A percentile compares a stretch with the other conserved stretches of the same genome.
phyloP scores from a whole-genome alignment of 2,888 invertebrate species.

The Eristalis tenax region DNA sequence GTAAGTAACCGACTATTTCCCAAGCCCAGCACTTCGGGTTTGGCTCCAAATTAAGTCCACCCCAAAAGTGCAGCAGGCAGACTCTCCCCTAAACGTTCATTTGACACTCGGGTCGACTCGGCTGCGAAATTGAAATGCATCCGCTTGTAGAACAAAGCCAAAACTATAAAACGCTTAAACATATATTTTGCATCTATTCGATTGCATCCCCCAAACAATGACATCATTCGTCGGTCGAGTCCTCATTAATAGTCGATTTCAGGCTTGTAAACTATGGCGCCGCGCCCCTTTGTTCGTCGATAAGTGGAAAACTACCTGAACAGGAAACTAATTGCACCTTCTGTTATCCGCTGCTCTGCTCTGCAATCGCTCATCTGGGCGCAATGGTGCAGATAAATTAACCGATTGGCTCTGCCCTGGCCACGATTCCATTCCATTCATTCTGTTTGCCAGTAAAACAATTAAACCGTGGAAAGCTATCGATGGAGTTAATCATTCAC shows the following conservation, averaged over 20 bases:
- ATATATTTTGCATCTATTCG: neutral
- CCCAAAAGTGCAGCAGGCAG: too few species aligned
- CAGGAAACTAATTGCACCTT: neutral
- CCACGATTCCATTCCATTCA: neutral
- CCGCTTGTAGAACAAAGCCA: too few species aligned
- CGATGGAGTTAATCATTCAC: neutral
- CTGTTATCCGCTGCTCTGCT: neutral
- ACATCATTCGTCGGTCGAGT: neutral
- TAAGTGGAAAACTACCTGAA: neutral
- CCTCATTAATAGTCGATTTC: neutral
- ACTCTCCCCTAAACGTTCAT: too few species aligned
- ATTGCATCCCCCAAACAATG: neutral
- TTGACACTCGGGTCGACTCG: too few species aligned
- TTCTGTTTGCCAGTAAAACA: neutral
- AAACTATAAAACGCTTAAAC: neutral
- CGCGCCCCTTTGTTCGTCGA: neutral
- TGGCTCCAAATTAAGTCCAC: too few species aligned
- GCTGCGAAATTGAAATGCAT: too few species aligned
- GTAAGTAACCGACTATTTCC: too few species aligned
- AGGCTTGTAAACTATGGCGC: neutral
- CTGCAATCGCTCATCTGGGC: neutral
- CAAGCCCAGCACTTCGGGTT: too few species aligned
- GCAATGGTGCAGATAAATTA: neutral
- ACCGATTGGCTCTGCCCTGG: neutral
- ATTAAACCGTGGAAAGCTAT: neutral